Percentiles rank a stretch among this genome's conserved stretches.
Conservation (phyloP, 1,140 invertebrate genomes). For the Zaprionus inermis region DNA sequence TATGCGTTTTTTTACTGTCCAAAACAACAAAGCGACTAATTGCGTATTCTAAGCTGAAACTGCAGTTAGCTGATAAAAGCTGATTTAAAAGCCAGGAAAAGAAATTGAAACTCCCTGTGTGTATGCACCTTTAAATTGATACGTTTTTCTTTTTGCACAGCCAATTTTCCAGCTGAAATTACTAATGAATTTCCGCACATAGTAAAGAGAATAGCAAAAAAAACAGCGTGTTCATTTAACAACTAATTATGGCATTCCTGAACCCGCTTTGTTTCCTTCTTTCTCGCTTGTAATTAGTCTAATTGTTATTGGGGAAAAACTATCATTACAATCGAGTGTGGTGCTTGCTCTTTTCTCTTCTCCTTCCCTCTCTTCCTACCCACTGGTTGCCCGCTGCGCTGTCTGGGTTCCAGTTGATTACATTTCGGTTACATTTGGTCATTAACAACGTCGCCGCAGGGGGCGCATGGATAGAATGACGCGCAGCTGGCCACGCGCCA, state of each 20-base stretch:
- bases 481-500: slow-evolving; percentile 33
- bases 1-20: background rate
- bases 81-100: background rate
- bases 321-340: slow-evolving; percentile 17
- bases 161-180: background rate
- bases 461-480: background rate
- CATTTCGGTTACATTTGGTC: slow-evolving; percentile 27
- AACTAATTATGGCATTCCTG: slow-evolving; percentile 20
- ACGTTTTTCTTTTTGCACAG: background rate
- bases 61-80: background rate
- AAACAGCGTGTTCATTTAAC: slow-evolving; percentile 4
- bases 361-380: background rate
- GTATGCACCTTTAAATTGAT: background rate
- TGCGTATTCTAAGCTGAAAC: background rate
- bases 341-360: background rate
- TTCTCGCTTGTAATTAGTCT: slow-evolving; percentile 22
- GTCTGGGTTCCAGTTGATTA: slow-evolving; percentile 29
- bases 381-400: background rate
- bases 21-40: slow-evolving; percentile 1
- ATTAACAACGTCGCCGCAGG: slow-evolving; percentile 20
- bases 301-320: slow-evolving; percentile 27
- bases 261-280: background rate
- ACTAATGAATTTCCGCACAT: background rate
- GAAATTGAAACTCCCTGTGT: background rate
- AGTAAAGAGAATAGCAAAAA: background rate